Evolutionary conservation across 2,888 invertebrate genomes (phyloP), one percentile per base, ranked within the genome.

Genomic region (Cephonodes hylas): DNA sequence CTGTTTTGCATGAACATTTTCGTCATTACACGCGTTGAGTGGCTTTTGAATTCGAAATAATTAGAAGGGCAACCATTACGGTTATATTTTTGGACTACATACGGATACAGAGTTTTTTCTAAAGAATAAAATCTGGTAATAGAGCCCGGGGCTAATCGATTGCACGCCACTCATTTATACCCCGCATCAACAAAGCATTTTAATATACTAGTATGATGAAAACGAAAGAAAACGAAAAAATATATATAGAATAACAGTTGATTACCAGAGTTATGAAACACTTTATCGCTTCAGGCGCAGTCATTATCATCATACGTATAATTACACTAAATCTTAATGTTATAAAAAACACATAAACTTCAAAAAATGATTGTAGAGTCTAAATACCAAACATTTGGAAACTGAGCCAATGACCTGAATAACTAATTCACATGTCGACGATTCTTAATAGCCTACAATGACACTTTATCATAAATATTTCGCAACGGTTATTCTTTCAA

Each of bases 381-480:
- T 8, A 58, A 58, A 42, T 25, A 42, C 44, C 18, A 45, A n/a
- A 45, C 23, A 10, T 38, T 44, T 61, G 38, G 23, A 63, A 62
- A 60, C 42, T 15, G 53, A 56, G 53, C 64, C 27, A 44, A 58
- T 61, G 64, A 53, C 66, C 63, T 27, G 60, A 59, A 61, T 66
- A 58, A 23, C 57, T 45, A 44, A 44, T 20, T 61, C 13, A 20
- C 27, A 31, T 60, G 57, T 58, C 10, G 42, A 22, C 34, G 20
- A 58, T 22, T 31, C 31, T 18, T 42, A 42, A 58, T 25, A 48
- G n/a, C 23, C 42, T 59, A 60, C 58, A 58, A 44, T 62, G 66
- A 66, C 61, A 63, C 62, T 61, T 61, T 65, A 65, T 68, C 61
- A 66, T 61, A 64, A n/a, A 34, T 20, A 2, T 7, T 31, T 31